Percentiles rank a stretch among this genome's conserved stretches.
phyloP scores from a whole-genome alignment of 1,140 invertebrate genomes.

The Aphis gossypii region DNA sequence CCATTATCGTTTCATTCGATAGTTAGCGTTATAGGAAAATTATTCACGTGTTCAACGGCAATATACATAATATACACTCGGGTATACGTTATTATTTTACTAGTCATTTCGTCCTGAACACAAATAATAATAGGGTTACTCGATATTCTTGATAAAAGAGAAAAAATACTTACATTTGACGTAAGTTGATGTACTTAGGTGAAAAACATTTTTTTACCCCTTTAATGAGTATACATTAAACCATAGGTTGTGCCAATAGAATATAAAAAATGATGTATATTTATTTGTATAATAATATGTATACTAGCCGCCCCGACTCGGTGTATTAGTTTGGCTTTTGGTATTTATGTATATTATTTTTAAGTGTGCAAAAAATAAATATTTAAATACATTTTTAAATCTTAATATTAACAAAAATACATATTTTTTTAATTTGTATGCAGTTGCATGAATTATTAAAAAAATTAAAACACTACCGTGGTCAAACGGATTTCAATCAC shows the following conservation, averaged over 20 bases:
- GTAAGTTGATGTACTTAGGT: background rate
- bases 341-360: no score
- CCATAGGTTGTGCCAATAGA: background rate
- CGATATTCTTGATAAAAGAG: background rate
- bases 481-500: no score
- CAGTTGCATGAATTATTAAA: no score
- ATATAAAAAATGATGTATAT: background rate
- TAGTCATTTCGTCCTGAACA: background rate
- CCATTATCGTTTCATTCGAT: conserved; percentile 18
- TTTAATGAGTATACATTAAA: background rate
- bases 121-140: conserved; percentile 33
- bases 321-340: no score
- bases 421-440: no score
- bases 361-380: no score
- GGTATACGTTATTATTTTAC: conserved; percentile 6
- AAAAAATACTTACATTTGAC: background rate
- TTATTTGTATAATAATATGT: no score
- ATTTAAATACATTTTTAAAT: no score
- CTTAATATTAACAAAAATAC: no score
- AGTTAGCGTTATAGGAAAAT: conserved; percentile 39
- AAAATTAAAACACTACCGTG: no score
- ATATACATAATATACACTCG: background rate
- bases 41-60: conserved; percentile 29
- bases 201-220: background rate
- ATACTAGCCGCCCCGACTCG: no score